These are phyloP conservation scores for Uropetala carovei DNA, from an alignment of 2,888 invertebrate genomes.

Conservation along the genomic window DNA sequence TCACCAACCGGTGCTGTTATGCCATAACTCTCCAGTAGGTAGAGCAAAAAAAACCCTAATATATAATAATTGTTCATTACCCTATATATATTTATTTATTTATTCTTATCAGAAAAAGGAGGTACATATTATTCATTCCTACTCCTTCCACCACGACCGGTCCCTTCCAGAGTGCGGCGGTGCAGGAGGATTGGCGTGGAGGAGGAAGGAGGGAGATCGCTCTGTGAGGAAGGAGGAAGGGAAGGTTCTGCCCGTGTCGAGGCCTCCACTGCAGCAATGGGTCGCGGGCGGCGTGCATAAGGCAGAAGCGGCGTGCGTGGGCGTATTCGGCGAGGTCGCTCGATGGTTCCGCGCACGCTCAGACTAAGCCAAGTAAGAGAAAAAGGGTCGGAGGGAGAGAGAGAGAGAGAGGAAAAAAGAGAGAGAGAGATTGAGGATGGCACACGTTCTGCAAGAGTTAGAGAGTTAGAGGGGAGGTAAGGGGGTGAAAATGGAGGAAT, in stretches of 20 bases:
- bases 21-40: neutral
- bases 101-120: no score
- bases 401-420: neutral
- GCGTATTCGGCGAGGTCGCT: constrained; percentile 43
- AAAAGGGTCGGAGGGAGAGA: neutral
- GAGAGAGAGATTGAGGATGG: neutral
- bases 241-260: neutral
- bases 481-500: no score
- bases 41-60: neutral
- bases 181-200: neutral
- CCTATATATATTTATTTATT: no score
- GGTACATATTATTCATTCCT: no score
- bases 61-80: neutral
- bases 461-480: neutral
- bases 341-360: constrained; percentile 55
- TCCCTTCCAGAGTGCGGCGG: neutral
- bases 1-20: neutral
- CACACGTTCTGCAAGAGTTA: neutral
- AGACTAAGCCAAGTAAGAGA: neutral
- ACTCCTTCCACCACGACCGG: neutral
- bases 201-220: neutral
- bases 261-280: constrained; percentile 56
- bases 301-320: constrained; percentile 46
- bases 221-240: neutral
- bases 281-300: constrained; percentile 37